A percentile compares a stretch with the other conserved stretches of the same genome.
phyloP scores from a whole-genome alignment of 2,797 vertebrate species.

The Chelon auratus region DNA sequence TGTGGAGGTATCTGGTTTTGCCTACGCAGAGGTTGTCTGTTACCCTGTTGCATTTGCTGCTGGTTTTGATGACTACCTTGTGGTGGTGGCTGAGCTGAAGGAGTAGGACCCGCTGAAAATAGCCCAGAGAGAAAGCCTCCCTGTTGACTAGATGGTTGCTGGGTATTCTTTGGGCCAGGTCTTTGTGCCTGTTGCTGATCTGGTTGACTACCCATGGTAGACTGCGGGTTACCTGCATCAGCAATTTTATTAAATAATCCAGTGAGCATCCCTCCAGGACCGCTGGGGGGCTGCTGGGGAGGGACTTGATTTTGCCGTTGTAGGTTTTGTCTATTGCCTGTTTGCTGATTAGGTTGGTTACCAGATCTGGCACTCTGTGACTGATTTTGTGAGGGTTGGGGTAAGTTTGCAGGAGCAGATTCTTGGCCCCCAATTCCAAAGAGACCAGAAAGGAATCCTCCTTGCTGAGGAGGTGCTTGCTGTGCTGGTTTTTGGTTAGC shows the following conservation, averaged over 20 bases:
- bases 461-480: conserved; percentile 74
- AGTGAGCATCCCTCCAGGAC: conserved; percentile 78
- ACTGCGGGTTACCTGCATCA: conserved; percentile 66
- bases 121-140: conserved; percentile 82
- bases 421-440: conserved; percentile 80
- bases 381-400: conserved; percentile 48
- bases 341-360: conserved; percentile 57
- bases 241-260: conserved; percentile 84
- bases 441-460: conserved; percentile 82
- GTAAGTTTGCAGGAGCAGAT: conserved; percentile 52
- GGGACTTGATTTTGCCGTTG: conserved; percentile 73
- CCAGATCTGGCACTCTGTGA: conserved; percentile 38
- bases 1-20: conserved; percentile 81
- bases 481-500: conserved; percentile 57
- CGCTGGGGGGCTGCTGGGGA: conserved; percentile 69
- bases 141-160: conserved; percentile 76
- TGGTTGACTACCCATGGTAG: conserved; percentile 54
- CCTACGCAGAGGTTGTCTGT: conserved; percentile 80
- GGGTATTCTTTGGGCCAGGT: conserved; percentile 51
- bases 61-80: conserved; percentile 56
- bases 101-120: conserved; percentile 72
- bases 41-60: conserved; percentile 75
- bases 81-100: conserved; percentile 61
- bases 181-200: conserved; percentile 63
- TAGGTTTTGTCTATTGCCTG: conserved; percentile 69